Conservation (phyloP, 2,888 invertebrate species). For the Cryptophagus acutangulus region DNA sequence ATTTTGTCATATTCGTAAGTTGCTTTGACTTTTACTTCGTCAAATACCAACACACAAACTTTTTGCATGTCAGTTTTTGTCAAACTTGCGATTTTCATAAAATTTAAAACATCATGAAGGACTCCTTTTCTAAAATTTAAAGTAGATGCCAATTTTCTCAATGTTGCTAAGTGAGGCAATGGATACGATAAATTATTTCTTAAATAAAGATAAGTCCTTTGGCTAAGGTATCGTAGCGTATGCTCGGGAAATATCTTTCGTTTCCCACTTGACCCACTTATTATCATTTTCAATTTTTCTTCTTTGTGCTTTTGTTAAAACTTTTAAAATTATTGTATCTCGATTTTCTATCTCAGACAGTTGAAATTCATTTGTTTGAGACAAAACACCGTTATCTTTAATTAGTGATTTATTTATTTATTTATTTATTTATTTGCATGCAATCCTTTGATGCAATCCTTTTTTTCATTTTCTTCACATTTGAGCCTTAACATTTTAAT, state of each 20-base stretch:
- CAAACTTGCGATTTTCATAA: slow-evolving; percentile 19
- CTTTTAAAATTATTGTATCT: too few relatives aligned
- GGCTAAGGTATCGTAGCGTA: too few relatives aligned
- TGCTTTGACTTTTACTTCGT: slow-evolving; percentile 24
- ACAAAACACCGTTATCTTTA: too few relatives aligned
- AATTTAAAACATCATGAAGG: slow-evolving; percentile 18
- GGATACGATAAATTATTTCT: slow-evolving; percentile 19
- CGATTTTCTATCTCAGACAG: too few relatives aligned
- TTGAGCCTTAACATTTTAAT: too few relatives aligned
- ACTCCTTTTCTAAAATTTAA: slow-evolving; percentile 23
- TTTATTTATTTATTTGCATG: too few relatives aligned
- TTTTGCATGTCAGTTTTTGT: slow-evolving; percentile 14
- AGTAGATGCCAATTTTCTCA: slow-evolving; percentile 20
- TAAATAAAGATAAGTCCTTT: slow-evolving; percentile 21
- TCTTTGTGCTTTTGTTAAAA: not conserved
- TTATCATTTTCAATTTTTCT: not conserved
- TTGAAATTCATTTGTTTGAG: too few relatives aligned
- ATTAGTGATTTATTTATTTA: too few relatives aligned
- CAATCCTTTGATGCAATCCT: too few relatives aligned
- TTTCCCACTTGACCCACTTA: slow-evolving; percentile 12
- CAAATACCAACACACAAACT: slow-evolving; percentile 22
- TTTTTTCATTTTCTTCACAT: too few relatives aligned
- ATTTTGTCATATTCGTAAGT: slow-evolving; percentile 14
- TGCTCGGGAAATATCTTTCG: slow-evolving; percentile 19
- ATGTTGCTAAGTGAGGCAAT: slow-evolving; percentile 24